Evolutionary conservation across 2,797 vertebrate species (phyloP).

Genomic region (Alfaro cultratus): DNA sequence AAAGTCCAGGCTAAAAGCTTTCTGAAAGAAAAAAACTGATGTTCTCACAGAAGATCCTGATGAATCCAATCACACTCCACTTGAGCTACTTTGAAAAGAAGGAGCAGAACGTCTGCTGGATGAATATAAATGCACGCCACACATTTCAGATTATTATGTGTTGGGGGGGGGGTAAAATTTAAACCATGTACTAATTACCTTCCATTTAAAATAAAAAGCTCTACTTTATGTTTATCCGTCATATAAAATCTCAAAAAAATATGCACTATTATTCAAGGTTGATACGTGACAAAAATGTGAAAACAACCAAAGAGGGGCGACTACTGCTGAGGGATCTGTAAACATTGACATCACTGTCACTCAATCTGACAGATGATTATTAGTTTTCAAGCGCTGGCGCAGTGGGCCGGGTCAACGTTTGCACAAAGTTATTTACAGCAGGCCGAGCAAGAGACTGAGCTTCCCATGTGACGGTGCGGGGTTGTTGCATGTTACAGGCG

Average conservation of each 20-base stretch:
- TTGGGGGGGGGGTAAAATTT: not conserved
- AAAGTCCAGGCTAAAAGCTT: no score
- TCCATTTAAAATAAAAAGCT: not conserved
- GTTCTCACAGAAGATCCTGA: no score
- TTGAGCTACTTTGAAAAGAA: not conserved
- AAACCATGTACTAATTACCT: not conserved
- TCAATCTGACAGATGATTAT: no score
- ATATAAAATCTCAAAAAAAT: not conserved
- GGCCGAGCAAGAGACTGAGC: not conserved
- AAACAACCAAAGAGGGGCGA: not conserved
- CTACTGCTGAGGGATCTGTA: not conserved
- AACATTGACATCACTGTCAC: not conserved
- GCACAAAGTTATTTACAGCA: not conserved
- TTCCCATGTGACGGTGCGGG: constrained; percentile 2
- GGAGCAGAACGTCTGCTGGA: not conserved
- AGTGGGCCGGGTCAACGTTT: not conserved
- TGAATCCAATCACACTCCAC: not conserved
- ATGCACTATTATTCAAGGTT: not conserved
- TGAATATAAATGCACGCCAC: not conserved
- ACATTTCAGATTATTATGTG: not conserved
- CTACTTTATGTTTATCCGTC: not conserved
- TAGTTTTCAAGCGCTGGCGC: not conserved
- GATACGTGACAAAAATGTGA: not conserved
- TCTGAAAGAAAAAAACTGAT: no score
- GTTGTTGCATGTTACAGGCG: constrained; percentile 21